Evolutionary conservation across 2,113 vertebrate genomes (phyloP).

Genomic region (Pomatorhinus ruficollis): DNA sequence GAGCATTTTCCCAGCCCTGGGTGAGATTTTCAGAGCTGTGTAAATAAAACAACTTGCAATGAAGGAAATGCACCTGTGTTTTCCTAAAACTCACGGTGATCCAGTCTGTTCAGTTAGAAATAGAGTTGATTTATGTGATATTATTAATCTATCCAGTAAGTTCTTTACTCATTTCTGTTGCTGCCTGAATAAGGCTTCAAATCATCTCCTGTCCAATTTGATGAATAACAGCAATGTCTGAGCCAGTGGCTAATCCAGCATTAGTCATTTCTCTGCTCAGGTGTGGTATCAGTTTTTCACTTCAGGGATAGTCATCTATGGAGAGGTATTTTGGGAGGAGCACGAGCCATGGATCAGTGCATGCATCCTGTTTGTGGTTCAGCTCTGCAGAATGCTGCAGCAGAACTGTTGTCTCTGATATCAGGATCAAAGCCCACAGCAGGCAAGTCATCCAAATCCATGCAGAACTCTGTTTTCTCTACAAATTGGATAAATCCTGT

Average conservation of each 20-base stretch:
- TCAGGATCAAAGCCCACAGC: not conserved
- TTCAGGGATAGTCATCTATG: not conserved
- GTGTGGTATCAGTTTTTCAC: not conserved
- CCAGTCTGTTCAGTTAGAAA: not conserved
- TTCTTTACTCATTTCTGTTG: not conserved
- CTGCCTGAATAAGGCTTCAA: constrained; percentile 17
- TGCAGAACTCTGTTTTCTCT: not conserved
- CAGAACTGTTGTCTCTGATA: not conserved
- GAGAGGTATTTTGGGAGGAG: not conserved
- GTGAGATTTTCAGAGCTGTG: not conserved
- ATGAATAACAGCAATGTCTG: not conserved
- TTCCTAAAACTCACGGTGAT: not conserved
- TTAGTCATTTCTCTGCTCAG: not conserved
- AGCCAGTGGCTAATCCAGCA: not conserved
- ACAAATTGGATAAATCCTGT: not conserved
- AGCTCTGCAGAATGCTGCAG: not conserved
- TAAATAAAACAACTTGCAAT: not conserved
- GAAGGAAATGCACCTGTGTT: not conserved
- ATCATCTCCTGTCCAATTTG: not conserved
- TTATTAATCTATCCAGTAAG: not conserved
- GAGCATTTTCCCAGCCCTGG: not conserved
- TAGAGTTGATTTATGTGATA: not conserved
- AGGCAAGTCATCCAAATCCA: not conserved
- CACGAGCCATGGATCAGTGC: not conserved
- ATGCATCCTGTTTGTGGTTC: not conserved